Percentiles rank a stretch among this genome's conserved stretches.
Evolutionary conservation across 2,888 invertebrate genomes (phyloP).

Genomic region (Pristionchus fissidentatus): DNA sequence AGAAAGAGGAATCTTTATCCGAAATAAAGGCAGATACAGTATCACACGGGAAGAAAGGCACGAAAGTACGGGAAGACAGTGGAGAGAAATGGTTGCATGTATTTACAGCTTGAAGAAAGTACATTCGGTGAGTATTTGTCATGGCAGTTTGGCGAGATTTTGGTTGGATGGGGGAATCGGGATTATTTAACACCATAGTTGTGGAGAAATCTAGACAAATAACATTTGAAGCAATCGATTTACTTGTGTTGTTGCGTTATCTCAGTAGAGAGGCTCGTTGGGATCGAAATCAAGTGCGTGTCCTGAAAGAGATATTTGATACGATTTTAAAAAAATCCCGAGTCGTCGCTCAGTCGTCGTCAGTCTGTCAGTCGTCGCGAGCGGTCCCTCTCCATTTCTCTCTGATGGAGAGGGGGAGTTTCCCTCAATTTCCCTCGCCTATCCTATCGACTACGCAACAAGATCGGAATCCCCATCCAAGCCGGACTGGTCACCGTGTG

Average conservation of each 20-base stretch:
- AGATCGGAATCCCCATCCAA: background rate
- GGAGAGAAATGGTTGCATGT: background rate
- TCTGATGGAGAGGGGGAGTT: too few species aligned
- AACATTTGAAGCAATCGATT: too few species aligned
- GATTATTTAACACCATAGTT: background rate
- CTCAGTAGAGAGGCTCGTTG: background rate
- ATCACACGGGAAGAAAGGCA: constrained; percentile 29
- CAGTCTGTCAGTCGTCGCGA: too few species aligned
- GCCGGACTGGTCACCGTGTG: background rate
- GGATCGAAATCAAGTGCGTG: constrained; percentile 13
- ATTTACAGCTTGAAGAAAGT: background rate
- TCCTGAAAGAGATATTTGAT: background rate
- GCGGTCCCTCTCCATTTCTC: too few species aligned
- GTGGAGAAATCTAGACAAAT: too few species aligned
- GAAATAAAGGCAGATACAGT: background rate
- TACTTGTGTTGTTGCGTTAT: background rate
- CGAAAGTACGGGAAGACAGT: constrained; percentile 11
- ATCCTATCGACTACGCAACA: background rate
- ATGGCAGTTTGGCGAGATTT: constrained; percentile 36
- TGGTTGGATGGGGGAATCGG: background rate
- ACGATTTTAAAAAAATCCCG: too few species aligned
- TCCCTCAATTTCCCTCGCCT: background rate
- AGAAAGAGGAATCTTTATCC: too few species aligned
- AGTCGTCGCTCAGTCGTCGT: background rate
- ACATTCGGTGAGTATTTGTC: background rate